Evolutionary conservation across 2,113 vertebrate genomes (phyloP), one percentile per base, ranked within the genome.

Genomic region (Eurypyga helias): DNA sequence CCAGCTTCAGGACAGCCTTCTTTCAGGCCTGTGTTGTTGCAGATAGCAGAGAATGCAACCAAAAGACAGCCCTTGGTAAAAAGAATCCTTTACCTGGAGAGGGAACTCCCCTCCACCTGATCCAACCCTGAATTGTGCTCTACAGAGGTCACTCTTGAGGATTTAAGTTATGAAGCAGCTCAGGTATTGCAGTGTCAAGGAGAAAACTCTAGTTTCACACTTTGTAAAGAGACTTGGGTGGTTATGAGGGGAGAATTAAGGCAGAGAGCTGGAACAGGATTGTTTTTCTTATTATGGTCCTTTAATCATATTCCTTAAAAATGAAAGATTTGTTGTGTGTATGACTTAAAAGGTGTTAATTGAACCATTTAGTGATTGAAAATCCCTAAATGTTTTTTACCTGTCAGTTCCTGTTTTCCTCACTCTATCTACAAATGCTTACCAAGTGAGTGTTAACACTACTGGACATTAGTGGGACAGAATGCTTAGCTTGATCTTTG

Each of bases 301-400:
- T 95, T 96, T 93, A 96, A 92, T 97, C 70, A 64, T 83, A 55
- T 93, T 90, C 75, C 70, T 93, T 86, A 84, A 89, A 94, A 96
- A 93, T 86, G 86, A 85, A 97, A 93, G 69, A 66, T 90, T 80
- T 96, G 64, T 90, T 72, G 55, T 87, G 38, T 91, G 38, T 93
- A 80, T 96, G 72, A 90, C 73, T 94, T 96, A 95, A 85, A 91
- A 96, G 82, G 72, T 95, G 95, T 89, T 97, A 96, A 97, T 95
- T 96, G 95, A 95, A 81, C 87, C 61, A 86, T 79, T 97, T 95
- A 96, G 62, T 88, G 58, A 33, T 69, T 94, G 80, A 41, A 95
- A 92, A 95, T 92, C 87, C 72, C 79, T 58, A 88, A 90, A 65
- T 61, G 51, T 93, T 96, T 94, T 96, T 96, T 78, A 80, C 75